Conservation (phyloP, 2,797 vertebrate genomes). For the Sardinella longiceps region DNA sequence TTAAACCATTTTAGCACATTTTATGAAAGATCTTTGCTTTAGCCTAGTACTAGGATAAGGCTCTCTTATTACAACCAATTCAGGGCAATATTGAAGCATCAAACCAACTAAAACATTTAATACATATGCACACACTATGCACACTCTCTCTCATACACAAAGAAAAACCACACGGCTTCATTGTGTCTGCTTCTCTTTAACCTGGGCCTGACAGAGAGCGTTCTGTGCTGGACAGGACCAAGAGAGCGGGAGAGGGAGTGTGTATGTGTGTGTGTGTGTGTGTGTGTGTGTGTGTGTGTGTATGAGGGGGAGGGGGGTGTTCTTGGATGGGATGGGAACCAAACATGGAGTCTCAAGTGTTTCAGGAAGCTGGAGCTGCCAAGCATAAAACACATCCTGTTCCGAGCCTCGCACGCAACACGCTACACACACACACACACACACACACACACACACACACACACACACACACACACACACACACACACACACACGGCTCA, state of each 20-base stretch:
- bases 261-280: too few relatives aligned
- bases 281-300: too few relatives aligned
- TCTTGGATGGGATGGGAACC: neutral
- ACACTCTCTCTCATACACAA: too few relatives aligned
- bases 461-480: too few relatives aligned
- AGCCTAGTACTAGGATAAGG: neutral
- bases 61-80: conserved; percentile 11
- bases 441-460: too few relatives aligned
- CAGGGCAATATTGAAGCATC: neutral
- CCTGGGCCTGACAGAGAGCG: neutral
- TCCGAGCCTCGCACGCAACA: conserved; percentile 18
- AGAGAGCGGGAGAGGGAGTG: neutral
- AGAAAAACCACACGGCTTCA: too few relatives aligned
- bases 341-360: neutral
- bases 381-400: conserved; percentile 36
- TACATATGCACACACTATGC: too few relatives aligned
- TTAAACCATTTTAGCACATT: neutral
- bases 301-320: neutral
- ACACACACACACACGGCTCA: neutral
- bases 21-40: too few relatives aligned
- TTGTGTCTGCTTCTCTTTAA: neutral
- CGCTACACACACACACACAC: neutral
- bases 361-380: conserved; percentile 43
- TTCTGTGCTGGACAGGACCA: neutral
- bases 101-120: neutral